These are phyloP conservation scores for Vombatus ursinus DNA, from an alignment of 2,113 vertebrate species.

Conservation along the genomic window DNA sequence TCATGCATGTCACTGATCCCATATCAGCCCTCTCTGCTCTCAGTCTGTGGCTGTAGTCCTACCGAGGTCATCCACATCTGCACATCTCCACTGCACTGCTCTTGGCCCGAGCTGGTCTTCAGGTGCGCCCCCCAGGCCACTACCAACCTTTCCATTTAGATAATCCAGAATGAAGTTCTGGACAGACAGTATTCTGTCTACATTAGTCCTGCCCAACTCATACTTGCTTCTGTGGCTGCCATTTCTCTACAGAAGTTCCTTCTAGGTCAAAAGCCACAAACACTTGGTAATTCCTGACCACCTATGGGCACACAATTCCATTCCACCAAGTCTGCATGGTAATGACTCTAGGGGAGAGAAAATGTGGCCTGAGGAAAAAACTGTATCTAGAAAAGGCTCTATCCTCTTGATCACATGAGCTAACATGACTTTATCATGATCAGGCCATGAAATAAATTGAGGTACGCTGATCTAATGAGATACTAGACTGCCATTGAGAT, in stretches of 20 bases:
- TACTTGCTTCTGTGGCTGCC: neutral
- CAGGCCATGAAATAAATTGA: neutral
- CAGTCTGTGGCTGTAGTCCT: neutral
- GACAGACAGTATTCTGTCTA: neutral
- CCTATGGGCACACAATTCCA: neutral
- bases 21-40: neutral
- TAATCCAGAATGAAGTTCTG: neutral
- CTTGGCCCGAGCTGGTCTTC: neutral
- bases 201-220: neutral
- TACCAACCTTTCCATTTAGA: neutral
- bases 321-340: neutral
- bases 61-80: neutral
- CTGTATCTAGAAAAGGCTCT: neutral
- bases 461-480: neutral
- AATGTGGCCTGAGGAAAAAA: neutral
- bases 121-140: neutral
- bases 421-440: neutral
- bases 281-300: neutral
- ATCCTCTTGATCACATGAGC: neutral
- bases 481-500: neutral
- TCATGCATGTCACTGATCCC: neutral
- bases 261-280: neutral
- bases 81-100: neutral
- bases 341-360: neutral
- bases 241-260: neutral